These are phyloP conservation scores for Zapus hudsonius DNA, from an alignment of 2,113 vertebrate species.

Conservation along the genomic window DNA sequence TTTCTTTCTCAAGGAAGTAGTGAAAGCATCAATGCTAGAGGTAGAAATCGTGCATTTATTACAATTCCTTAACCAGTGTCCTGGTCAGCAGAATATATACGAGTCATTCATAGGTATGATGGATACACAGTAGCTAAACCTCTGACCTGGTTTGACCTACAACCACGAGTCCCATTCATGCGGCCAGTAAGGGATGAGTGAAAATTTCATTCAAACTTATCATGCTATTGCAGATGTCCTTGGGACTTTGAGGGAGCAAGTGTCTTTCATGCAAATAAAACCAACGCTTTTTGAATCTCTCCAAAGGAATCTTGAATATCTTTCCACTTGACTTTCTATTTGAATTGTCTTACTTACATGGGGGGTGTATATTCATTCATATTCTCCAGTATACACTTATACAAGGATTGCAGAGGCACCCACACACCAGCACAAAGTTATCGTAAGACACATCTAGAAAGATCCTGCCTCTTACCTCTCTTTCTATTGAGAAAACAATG, in stretches of 20 bases:
- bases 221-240: background rate
- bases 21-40: background rate
- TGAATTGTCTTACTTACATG: background rate
- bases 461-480: background rate
- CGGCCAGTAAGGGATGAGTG: background rate
- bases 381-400: background rate
- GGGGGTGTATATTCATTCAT: background rate
- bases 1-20: constrained; percentile 37
- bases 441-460: background rate
- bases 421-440: background rate
- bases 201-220: background rate
- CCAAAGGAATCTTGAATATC: background rate
- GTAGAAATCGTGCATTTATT: constrained; percentile 27
- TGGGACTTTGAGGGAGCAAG: background rate
- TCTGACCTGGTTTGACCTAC: background rate
- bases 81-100: constrained; percentile 23
- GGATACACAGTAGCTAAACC: background rate
- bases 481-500: background rate
- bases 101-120: constrained; percentile 2
- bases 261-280: background rate
- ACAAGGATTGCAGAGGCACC: background rate
- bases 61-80: constrained; percentile 20
- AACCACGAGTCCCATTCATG: background rate
- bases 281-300: background rate
- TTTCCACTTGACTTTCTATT: background rate